Percentiles rank a stretch among this genome's conserved stretches.
Evolutionary conservation across 2,888 invertebrate genomes (phyloP).

Genomic region (Ectobius pallidus): DNA sequence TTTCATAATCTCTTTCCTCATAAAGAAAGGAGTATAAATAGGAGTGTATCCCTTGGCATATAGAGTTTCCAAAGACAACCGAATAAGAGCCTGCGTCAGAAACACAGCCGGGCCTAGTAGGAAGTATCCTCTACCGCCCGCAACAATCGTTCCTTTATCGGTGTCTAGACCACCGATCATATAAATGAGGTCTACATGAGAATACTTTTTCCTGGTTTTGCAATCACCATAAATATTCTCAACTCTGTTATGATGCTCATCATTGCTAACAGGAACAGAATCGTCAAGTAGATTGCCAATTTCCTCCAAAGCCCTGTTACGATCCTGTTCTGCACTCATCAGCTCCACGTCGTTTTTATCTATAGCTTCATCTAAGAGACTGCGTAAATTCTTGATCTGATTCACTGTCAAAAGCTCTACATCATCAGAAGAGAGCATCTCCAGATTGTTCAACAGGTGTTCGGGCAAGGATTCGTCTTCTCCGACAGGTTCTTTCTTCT

Average conservation of each 20-base stretch:
- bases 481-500: constrained; percentile 64
- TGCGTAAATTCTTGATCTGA: constrained; percentile 89
- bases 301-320: constrained; percentile 84
- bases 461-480: constrained; percentile 56
- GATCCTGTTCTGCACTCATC: constrained; percentile 71
- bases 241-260: constrained; percentile 95
- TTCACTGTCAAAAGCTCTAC: constrained; percentile 80
- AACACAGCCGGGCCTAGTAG: constrained; percentile 88
- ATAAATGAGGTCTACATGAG: constrained; percentile 95
- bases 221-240: constrained; percentile 94
- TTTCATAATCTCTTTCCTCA: constrained; percentile 99
- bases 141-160: constrained; percentile 87
- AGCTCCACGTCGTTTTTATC: constrained; percentile 75
- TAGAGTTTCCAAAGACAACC: constrained; percentile 81
- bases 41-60: constrained; percentile 82
- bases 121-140: constrained; percentile 95
- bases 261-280: constrained; percentile 91
- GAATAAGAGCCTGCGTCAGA: constrained; percentile 93
- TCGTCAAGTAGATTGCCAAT: constrained; percentile 95
- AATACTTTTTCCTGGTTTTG: constrained; percentile 82
- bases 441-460: constrained; percentile 58
- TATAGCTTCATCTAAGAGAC: constrained; percentile 84
- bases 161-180: constrained; percentile 99
- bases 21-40: constrained; percentile 97
- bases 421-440: constrained; percentile 72